These are phyloP conservation scores for Seriola aureovittata DNA, from an alignment of 2,113 vertebrate species.

Conservation along the genomic window DNA sequence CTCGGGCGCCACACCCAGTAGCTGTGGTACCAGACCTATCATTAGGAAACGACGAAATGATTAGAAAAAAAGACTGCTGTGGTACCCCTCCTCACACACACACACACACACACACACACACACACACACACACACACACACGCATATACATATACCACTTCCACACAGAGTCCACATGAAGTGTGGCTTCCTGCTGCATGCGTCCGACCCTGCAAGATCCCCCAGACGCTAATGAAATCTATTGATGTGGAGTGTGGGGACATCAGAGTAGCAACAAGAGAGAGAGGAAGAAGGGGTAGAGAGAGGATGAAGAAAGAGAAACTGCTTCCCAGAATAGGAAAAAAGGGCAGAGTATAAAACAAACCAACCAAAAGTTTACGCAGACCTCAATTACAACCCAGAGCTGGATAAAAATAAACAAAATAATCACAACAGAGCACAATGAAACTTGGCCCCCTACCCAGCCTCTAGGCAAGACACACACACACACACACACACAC, in stretches of 20 bases:
- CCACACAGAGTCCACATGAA: slow-evolving; percentile 70
- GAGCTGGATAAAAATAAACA: slow-evolving; percentile 82
- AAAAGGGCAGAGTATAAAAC: slow-evolving; percentile 69
- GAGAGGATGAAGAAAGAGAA: slow-evolving; percentile 67
- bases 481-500: not conserved
- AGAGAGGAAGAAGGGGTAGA: slow-evolving; percentile 48
- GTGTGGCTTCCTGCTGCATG: slow-evolving; percentile 78
- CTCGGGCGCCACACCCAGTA: slow-evolving; percentile 95
- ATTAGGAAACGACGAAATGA: slow-evolving; percentile 85
- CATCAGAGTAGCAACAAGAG: slow-evolving; percentile 71
- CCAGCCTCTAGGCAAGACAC: slow-evolving; percentile 31
- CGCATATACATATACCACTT: slow-evolving; percentile 63
- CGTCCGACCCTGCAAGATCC: slow-evolving; percentile 79
- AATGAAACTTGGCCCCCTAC: slow-evolving; percentile 72
- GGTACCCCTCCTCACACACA: slow-evolving; percentile 65
- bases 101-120: too few species aligned
- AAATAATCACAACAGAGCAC: slow-evolving; percentile 78
- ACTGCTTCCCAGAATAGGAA: slow-evolving; percentile 73
- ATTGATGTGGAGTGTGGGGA: slow-evolving; percentile 85
- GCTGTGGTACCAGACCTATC: slow-evolving; percentile 94
- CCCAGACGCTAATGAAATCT: slow-evolving; percentile 83
- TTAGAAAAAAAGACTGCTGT: slow-evolving; percentile 80
- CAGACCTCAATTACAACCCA: slow-evolving; percentile 83
- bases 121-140: slow-evolving; percentile 32
- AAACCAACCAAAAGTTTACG: slow-evolving; percentile 79